These are phyloP conservation scores for Heteropelma amictum DNA, from an alignment of 2,888 invertebrate species.

Conservation along the genomic window DNA sequence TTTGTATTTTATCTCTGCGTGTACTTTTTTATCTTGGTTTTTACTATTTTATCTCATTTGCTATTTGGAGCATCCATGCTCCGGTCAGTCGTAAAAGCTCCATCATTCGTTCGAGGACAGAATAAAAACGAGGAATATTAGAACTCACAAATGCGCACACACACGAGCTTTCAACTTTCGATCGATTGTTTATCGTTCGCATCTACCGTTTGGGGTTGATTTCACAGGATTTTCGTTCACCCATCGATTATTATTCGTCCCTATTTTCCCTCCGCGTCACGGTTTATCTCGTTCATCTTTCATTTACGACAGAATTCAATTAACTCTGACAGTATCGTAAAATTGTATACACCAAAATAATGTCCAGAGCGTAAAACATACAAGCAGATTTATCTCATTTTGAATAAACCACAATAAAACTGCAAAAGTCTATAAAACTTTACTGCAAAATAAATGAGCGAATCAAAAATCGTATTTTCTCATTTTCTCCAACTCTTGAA, in stretches of 20 bases:
- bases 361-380: too few relatives aligned
- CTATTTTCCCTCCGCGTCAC: constrained; percentile 26
- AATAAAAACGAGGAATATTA: constrained; percentile 4
- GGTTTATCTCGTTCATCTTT: constrained; percentile 47
- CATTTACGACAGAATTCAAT: constrained; percentile 48
- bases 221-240: constrained; percentile 17
- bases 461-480: too few relatives aligned
- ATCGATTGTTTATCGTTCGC: constrained; percentile 42
- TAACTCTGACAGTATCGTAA: constrained; percentile 17
- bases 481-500: too few relatives aligned
- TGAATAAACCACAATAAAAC: too few relatives aligned
- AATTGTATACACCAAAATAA: neutral
- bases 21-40: too few relatives aligned
- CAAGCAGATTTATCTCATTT: too few relatives aligned
- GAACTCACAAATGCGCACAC: neutral
- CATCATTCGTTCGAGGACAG: constrained; percentile 24
- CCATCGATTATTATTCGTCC: constrained; percentile 51
- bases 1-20: constrained; percentile 31
- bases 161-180: neutral
- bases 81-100: constrained; percentile 47
- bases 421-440: too few relatives aligned
- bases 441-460: too few relatives aligned
- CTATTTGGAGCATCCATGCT: too few relatives aligned
- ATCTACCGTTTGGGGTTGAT: constrained; percentile 7
- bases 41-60: too few relatives aligned